phyloP scores from a whole-genome alignment of 2,888 invertebrate species.

The Microctonus brassicae region DNA sequence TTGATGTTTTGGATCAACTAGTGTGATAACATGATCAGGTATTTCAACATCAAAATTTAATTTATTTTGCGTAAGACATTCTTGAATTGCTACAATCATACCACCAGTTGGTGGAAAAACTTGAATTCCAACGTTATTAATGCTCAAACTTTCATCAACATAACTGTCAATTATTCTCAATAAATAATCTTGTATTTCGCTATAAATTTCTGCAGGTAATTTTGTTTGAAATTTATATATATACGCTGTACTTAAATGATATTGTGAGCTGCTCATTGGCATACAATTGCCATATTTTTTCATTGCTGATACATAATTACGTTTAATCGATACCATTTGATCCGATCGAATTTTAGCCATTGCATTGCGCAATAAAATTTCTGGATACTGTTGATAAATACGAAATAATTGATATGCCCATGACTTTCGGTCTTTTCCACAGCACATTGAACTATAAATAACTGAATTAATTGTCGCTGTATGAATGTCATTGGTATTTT shows the following conservation, averaged over 20 bases:
- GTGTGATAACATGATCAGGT: constrained; percentile 73
- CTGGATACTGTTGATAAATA: constrained; percentile 81
- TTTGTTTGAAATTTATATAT: constrained; percentile 70
- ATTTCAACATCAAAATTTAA: constrained; percentile 70
- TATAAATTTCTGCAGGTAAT: constrained; percentile 70
- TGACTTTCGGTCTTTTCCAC: constrained; percentile 74
- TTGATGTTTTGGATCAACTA: constrained; percentile 70
- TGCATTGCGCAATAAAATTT: constrained; percentile 74
- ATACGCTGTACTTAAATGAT: constrained; percentile 68
- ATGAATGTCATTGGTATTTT: constrained; percentile 71
- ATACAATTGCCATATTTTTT: constrained; percentile 68
- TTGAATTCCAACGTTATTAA: constrained; percentile 56
- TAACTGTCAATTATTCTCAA: constrained; percentile 53
- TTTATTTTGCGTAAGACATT: constrained; percentile 62
- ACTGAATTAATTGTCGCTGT: constrained; percentile 73
- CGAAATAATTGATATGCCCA: constrained; percentile 77
- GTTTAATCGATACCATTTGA: constrained; percentile 74
- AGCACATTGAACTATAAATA: constrained; percentile 78
- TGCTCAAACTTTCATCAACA: constrained; percentile 23
- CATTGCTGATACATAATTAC: constrained; percentile 65
- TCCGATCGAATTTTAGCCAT: constrained; percentile 74
- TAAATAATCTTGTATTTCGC: constrained; percentile 63
- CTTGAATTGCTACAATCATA: constrained; percentile 70
- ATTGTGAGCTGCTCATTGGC: constrained; percentile 71
- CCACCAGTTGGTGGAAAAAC: constrained; percentile 70